These are phyloP conservation scores for Amphipoea oculea DNA, from an alignment of 2,888 invertebrate genomes.

Conservation along the genomic window DNA sequence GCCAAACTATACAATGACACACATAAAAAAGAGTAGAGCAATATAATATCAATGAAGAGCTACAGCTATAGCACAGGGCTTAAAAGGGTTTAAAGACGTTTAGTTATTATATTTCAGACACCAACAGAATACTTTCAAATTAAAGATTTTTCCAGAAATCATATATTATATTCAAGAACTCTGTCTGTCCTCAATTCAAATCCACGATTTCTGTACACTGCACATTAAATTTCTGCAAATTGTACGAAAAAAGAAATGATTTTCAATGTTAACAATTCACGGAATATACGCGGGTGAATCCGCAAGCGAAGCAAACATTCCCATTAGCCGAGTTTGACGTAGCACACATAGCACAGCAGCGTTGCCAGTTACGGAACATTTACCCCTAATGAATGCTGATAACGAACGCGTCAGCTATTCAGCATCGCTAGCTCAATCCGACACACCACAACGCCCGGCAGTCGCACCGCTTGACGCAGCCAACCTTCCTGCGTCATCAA, in stretches of 20 bases:
- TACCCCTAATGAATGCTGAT: slow-evolving; percentile 65
- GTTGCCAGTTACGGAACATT: slow-evolving; percentile 66
- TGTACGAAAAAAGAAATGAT: background rate
- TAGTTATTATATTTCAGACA: background rate
- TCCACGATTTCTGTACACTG: background rate
- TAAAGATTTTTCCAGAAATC: background rate
- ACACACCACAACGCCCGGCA: slow-evolving; percentile 31
- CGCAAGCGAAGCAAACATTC: slow-evolving; percentile 47
- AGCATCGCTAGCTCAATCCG: slow-evolving; percentile 48
- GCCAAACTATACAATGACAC: slow-evolving; percentile 36
- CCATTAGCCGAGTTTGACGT: slow-evolving; percentile 56
- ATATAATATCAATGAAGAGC: background rate
- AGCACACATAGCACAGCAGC: slow-evolving; percentile 43
- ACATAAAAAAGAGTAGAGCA: background rate
- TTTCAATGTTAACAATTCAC: slow-evolving; percentile 7
- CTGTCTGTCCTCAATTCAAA: background rate
- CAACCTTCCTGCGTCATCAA: slow-evolving; percentile 47
- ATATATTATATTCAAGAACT: background rate
- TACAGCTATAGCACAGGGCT: background rate
- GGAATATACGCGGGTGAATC: slow-evolving; percentile 38
- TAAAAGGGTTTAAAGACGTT: background rate
- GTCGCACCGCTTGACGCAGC: slow-evolving; percentile 29
- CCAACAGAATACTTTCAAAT: background rate
- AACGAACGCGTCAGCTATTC: slow-evolving; percentile 60
- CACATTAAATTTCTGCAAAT: background rate